phyloP scores from a whole-genome alignment of 2,888 invertebrate species.

The Ormyrus thymus region DNA sequence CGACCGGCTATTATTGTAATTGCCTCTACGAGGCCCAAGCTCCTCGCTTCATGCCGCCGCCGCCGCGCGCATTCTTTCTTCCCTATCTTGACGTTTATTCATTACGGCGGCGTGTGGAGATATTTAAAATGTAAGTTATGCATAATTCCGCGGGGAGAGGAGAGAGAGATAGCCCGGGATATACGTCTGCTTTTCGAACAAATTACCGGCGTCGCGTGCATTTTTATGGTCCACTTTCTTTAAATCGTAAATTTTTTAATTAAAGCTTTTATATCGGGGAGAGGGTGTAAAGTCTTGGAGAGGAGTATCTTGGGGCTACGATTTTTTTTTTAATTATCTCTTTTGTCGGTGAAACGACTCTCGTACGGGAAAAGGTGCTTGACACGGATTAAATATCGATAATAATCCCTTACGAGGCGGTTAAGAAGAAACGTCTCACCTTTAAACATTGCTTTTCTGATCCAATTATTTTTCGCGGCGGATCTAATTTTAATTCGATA shows the following conservation, averaged over 20 bases:
- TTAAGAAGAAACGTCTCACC: background rate
- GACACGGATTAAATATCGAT: slow-evolving; percentile 17
- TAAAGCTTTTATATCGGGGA: no score
- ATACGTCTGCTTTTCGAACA: background rate
- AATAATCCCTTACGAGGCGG: slow-evolving; percentile 8
- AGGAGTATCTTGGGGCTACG: no score
- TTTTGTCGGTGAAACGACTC: slow-evolving; percentile 6
- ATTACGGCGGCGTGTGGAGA: background rate
- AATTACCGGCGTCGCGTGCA: background rate
- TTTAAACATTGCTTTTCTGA: background rate
- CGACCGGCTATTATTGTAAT: slow-evolving; percentile 35
- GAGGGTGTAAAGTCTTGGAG: no score
- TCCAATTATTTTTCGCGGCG: no score
- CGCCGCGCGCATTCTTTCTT: background rate
- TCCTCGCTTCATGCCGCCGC: background rate
- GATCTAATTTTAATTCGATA: no score
- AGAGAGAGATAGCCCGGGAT: no score
- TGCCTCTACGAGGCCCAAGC: slow-evolving; percentile 9
- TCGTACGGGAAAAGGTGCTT: slow-evolving; percentile 10
- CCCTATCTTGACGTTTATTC: slow-evolving; percentile 20
- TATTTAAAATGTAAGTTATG: slow-evolving; percentile 2
- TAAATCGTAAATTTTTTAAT: no score
- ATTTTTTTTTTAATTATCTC: background rate
- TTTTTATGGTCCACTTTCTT: background rate
- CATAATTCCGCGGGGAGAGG: background rate